Evolutionary conservation across 2,888 invertebrate species (phyloP), one percentile per base, ranked within the genome.

Genomic region (Diabrotica balteata): DNA sequence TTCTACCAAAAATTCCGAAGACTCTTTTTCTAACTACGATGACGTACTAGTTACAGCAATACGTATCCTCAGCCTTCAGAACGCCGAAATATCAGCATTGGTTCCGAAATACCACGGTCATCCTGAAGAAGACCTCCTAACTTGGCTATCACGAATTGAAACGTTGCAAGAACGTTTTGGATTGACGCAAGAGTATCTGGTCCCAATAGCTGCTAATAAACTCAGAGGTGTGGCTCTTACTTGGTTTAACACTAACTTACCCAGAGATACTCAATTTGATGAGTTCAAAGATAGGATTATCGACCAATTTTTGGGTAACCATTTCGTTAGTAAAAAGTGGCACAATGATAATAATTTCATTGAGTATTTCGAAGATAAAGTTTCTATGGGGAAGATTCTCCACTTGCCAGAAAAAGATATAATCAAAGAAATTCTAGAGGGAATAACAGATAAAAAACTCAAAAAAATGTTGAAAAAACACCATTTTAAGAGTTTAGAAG

Each of bases 311-410:
- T 59, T 64, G 46, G 32, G 51, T 7, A 44, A 32, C 42, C 17
- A 59, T 64, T 64, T 64, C 11, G 9, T 17, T 1, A 8, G 51
- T 10, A 58, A 49, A 42, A 64, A 58, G 50, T 64, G 58, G 64
- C 51, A 9, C 9, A n/a, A 1, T 1, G 43, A 44, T 1, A 51
- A 64, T 22, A 8, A 44, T 51, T 64, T 64, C 32, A 32, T 52
- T 8, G 64, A 64, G 9, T 64, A 64, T 59, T 59, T 64, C 43
- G 64, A 64, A 46, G 58, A 64, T 52, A 64, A 64, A 55, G 58
- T 52, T 9, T n/a, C 47, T 4, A 52, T 59, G 52, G 64, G 58
- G 4, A 46, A 32, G 46, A 46, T 51, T 32, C 47, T 64, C 9
- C 45, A 64, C 10, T 7, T 64, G 10, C 22, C 8, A 1, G 58